These are phyloP conservation scores for Lasioglossum malachurum DNA, from an alignment of 2,888 invertebrate species.

Conservation along the genomic window DNA sequence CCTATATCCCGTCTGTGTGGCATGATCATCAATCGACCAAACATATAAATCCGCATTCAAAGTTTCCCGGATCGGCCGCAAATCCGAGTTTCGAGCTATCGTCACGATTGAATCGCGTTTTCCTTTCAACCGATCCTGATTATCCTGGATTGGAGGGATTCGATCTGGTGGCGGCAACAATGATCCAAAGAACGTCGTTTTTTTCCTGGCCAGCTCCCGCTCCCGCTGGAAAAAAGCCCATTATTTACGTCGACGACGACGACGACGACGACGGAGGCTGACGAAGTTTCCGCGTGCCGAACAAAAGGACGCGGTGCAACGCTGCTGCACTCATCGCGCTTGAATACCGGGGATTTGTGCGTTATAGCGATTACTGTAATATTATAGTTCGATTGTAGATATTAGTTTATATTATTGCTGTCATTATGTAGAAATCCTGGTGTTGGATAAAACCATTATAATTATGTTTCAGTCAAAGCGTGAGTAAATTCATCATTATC, in stretches of 20 bases:
- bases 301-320: conserved; percentile 40
- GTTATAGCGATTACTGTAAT: conserved; percentile 39
- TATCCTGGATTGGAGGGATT: conserved; percentile 20
- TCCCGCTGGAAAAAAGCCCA: neutral
- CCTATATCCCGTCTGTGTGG: no score
- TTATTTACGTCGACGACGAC: conserved; percentile 10
- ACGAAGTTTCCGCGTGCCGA: conserved; percentile 35
- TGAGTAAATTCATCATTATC: no score
- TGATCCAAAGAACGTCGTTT: conserved; percentile 1
- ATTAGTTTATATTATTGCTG: no score
- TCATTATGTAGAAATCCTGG: no score
- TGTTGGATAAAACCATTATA: no score
- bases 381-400: no score
- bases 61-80: neutral
- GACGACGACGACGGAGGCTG: neutral
- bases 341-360: conserved; percentile 75
- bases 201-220: neutral
- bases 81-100: neutral
- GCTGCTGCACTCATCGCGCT: conserved; percentile 47
- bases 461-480: no score
- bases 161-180: conserved; percentile 13
- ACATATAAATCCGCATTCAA: neutral
- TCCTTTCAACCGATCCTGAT: conserved; percentile 14
- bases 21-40: neutral
- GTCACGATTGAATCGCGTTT: conserved; percentile 14